These are phyloP conservation scores for Reticulitermes speratus DNA, from an alignment of 1,140 invertebrate genomes.

Conservation along the genomic window DNA sequence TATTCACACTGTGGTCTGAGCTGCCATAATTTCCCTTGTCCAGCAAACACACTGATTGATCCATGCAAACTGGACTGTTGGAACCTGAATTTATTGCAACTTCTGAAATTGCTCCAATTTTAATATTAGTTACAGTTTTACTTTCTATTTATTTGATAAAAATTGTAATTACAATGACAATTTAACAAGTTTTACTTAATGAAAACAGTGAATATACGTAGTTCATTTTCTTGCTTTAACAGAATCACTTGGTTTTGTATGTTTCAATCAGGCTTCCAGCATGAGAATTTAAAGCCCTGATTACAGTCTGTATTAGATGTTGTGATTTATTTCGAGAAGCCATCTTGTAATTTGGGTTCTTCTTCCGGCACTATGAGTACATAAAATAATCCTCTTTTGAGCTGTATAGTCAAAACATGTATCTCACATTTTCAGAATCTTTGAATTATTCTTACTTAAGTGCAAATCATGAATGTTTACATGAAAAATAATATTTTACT, in stretches of 20 bases:
- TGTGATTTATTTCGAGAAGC: neutral
- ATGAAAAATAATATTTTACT: neutral
- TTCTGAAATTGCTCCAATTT: neutral
- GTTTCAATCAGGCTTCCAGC: neutral
- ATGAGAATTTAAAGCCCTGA: neutral
- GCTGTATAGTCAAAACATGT: neutral
- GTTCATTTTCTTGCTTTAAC: neutral
- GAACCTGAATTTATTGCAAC: neutral
- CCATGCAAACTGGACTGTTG: too few relatives aligned
- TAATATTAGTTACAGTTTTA: neutral
- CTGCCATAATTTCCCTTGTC: too few relatives aligned
- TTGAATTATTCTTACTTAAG: neutral
- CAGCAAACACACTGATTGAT: too few relatives aligned
- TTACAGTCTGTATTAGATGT: neutral
- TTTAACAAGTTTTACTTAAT: neutral
- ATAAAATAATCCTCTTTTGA: neutral
- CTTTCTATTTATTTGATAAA: neutral
- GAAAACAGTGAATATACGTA: neutral
- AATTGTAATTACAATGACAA: neutral
- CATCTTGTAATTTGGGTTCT: neutral
- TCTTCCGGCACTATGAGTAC: neutral
- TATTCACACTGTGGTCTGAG: too few relatives aligned
- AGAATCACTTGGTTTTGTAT: neutral
- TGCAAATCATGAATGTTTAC: neutral
- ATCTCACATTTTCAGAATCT: neutral